A percentile compares a stretch with the other conserved stretches of the same genome.
phyloP scores from a whole-genome alignment of 2,888 invertebrate species.

The Criorhina ranunculi region DNA sequence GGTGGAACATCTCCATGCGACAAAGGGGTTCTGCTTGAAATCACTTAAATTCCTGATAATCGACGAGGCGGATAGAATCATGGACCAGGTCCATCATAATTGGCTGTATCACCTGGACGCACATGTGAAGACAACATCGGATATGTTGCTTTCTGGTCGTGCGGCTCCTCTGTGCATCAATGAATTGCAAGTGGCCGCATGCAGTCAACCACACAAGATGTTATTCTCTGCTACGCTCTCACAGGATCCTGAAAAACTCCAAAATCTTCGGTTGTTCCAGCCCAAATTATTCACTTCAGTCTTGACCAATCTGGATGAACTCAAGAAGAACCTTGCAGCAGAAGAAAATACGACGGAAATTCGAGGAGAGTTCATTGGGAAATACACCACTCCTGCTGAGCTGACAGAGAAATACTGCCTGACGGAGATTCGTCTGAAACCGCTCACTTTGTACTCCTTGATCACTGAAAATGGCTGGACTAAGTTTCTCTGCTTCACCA shows the following conservation, averaged over 20 bases:
- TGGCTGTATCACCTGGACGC: slow-evolving; percentile 94
- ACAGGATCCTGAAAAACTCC: slow-evolving; percentile 97
- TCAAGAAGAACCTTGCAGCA: slow-evolving; percentile 75
- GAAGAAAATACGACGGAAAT: slow-evolving; percentile 74
- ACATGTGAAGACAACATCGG: slow-evolving; percentile 86
- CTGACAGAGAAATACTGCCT: slow-evolving; percentile 89
- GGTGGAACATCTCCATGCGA: slow-evolving; percentile 95
- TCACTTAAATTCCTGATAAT: slow-evolving; percentile 92
- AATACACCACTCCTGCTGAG: slow-evolving; percentile 93
- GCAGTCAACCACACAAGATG: slow-evolving; percentile 91
- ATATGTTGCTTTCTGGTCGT: slow-evolving; percentile 85
- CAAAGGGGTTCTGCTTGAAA: slow-evolving; percentile 90
- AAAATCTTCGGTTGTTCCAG: slow-evolving; percentile 94
- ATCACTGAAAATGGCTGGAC: slow-evolving; percentile 88
- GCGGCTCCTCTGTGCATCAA: slow-evolving; percentile 81
- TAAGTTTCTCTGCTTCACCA: slow-evolving; percentile 95
- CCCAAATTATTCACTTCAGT: slow-evolving; percentile 95
- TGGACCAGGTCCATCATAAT: slow-evolving; percentile 95
- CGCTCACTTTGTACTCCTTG: slow-evolving; percentile 91
- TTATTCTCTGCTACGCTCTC: slow-evolving; percentile 99
- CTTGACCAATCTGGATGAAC: slow-evolving; percentile 81
- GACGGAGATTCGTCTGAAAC: slow-evolving; percentile 90
- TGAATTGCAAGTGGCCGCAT: slow-evolving; percentile 79
- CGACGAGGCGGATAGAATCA: slow-evolving; percentile 98
- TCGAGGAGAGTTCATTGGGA: slow-evolving; percentile 87